phyloP scores from a whole-genome alignment of 2,888 invertebrate species.

The Acrocyrtus sp. region DNA sequence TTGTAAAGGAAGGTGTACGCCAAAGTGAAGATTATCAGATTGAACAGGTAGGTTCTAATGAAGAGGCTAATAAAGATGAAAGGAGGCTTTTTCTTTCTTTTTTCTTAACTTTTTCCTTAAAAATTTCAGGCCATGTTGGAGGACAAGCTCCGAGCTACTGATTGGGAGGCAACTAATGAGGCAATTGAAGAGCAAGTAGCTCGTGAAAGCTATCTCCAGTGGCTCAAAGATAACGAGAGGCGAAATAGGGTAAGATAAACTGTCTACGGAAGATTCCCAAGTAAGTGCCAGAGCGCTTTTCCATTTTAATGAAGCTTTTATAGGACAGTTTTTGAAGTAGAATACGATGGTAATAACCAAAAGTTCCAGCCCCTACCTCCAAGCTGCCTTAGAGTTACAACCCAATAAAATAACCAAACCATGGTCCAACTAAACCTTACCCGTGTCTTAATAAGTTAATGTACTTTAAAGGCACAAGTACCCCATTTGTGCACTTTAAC shows the following conservation, averaged over 20 bases:
- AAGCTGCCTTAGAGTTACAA: no score
- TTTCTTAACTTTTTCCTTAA: slow-evolving; percentile 9
- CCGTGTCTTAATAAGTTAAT: no score
- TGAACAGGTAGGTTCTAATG: slow-evolving; percentile 73
- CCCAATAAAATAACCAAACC: no score
- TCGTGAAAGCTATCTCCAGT: slow-evolving; percentile 84
- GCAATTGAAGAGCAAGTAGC: slow-evolving; percentile 90
- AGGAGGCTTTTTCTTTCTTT: background rate
- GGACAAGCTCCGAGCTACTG: slow-evolving; percentile 87
- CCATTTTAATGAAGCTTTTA: background rate
- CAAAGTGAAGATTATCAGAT: slow-evolving; percentile 83
- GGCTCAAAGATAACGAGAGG: slow-evolving; percentile 76
- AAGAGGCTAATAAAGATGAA: background rate
- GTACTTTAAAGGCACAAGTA: no score
- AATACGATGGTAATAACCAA: no score
- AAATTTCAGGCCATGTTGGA: slow-evolving; percentile 82
- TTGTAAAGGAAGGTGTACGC: slow-evolving; percentile 78
- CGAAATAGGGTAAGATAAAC: slow-evolving; percentile 66
- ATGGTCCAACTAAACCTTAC: no score
- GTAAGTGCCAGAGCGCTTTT: no score
- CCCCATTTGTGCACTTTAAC: no score
- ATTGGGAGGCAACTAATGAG: slow-evolving; percentile 92
- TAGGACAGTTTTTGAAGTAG: background rate
- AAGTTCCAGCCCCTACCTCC: no score
- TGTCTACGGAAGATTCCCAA: no score